Base-by-base conservation (phyloP, 2,888 invertebrate genomes). In the Andrena dorsata region DNA sequence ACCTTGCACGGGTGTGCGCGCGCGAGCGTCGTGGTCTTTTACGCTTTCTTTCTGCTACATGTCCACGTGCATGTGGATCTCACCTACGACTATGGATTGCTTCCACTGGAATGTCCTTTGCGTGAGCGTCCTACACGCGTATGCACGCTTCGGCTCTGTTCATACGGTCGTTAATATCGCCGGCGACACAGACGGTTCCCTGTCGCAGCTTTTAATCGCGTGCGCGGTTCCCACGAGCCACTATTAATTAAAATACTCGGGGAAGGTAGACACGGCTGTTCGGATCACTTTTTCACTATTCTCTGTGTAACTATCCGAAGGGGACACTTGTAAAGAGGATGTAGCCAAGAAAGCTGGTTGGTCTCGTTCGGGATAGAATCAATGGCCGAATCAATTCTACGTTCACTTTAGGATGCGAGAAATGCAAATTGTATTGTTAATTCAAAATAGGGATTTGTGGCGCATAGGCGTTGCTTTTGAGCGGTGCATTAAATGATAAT, bases 171-270 rank as follows among this genome's bases (percentile, higher is more conserved):
- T 79, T 79, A 79, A 69, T 76, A 61, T 68, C 80, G 64, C 23
- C 63, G 65, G 61, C 56, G 76, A 80, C 84, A 74, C 74, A 76
- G 41, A 41, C 41, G 61, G 79, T 53, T 47, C 28, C 61, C 66
- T 74, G 83, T 84, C 49, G 41, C 49, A 56, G 56, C 61, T 64
- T 70, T 65, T 80, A 80, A 83, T 83, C 76, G 81, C 73, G 60
- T 70, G 73, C 56, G 51, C 49, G 53, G 65, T 72, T 80, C 76
- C 70, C 80, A 83, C 80, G 80, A 76, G 72, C 35, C 56, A 23
- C 10, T 60, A 23, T 61, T 63, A 51, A 71, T 76, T 35, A 20
- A 41, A 76, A 41, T 30, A 53, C 61, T 30, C 32, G n/a, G 32
- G 5, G 4, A n/a, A 4, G 61, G n/a, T 20, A n/a, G 32, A 20